Base-by-base conservation (phyloP, 2,113 vertebrate species). In the Synchiropus splendidus region DNA sequence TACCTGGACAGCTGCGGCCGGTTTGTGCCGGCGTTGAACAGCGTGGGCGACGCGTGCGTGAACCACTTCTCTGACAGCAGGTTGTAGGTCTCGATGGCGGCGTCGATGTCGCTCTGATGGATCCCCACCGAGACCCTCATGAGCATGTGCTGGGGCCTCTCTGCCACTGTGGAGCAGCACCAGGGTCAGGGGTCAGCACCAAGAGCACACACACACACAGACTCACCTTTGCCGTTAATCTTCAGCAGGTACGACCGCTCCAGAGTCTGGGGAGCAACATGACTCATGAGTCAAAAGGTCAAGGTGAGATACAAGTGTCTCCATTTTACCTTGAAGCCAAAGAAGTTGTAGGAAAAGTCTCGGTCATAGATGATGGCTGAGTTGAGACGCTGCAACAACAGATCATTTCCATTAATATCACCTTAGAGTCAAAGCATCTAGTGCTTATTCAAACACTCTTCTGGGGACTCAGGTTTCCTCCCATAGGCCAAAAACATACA, bases 321-420 rank as follows among this genome's bases (percentile, higher is more conserved):
- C 12, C 3, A 38, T 56, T 2, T 80, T 70, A 98, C 94, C 90
- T 98, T 98, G 57, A 98, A 98, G 12, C 94, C 94, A 48, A 98
- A 98, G 71, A 91, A 98, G 79, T 98, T 98, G 70, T 98, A 98
- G 62, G 91, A 92, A 73, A 98, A 98, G 74, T 98, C 94, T 65
- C 94, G 77, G 58, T 98, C 92, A 1, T 84, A 96, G 76, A 98
- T 98, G 54, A 98, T 98, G 42, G 92, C 87, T 3, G 94, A 98
- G 80, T 98, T 98, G 39, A 98, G 83, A 36, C 90, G 89, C 94
- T 98, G 62, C 1, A 47, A 18, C 13, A 44, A 1, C 6, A 46
- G 34, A 27, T 8, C 4, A 4, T 5, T 27, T 27, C 21, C 4
- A 8, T 27, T 27, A 27, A 8, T 27, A n/a, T n/a, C n/a, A n/a